Percentiles rank a stretch among this genome's conserved stretches.
phyloP scores from a whole-genome alignment of 2,113 vertebrate species.

The Saimiri boliviensis region DNA sequence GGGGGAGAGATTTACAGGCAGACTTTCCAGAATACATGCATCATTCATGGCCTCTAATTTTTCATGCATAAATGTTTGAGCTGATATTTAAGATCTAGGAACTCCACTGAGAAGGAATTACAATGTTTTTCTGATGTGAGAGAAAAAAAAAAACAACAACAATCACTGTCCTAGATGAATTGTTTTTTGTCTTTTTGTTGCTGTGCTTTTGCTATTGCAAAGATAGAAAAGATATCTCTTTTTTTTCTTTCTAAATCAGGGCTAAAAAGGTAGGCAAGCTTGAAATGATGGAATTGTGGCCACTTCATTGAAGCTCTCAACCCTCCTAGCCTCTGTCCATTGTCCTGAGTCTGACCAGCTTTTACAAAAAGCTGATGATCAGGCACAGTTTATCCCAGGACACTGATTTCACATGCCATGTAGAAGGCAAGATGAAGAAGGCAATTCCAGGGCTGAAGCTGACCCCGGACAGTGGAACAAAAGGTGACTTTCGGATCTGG shows the following conservation, averaged over 20 bases:
- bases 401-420: no score
- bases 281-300: not conserved
- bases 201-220: not conserved
- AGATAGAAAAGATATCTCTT: not conserved
- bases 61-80: conserved; percentile 80
- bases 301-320: not conserved
- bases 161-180: not conserved
- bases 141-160: not conserved
- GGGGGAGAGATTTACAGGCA: conserved; percentile 61
- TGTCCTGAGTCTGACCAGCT: not conserved
- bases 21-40: conserved; percentile 72
- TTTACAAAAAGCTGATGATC: not conserved
- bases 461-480: not conserved
- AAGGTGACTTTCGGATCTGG: not conserved
- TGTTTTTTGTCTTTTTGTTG: not conserved
- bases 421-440: not conserved
- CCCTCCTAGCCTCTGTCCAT: not conserved
- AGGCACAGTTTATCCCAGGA: not conserved
- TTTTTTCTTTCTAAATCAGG: not conserved
- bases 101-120: conserved; percentile 74
- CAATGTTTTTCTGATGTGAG: conserved; percentile 63
- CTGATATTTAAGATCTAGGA: conserved; percentile 77
- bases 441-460: not conserved
- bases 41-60: conserved; percentile 81
- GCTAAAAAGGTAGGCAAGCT: not conserved